Conservation (phyloP, 1,140 invertebrate species). For the Rhopalosiphum maidis region DNA sequence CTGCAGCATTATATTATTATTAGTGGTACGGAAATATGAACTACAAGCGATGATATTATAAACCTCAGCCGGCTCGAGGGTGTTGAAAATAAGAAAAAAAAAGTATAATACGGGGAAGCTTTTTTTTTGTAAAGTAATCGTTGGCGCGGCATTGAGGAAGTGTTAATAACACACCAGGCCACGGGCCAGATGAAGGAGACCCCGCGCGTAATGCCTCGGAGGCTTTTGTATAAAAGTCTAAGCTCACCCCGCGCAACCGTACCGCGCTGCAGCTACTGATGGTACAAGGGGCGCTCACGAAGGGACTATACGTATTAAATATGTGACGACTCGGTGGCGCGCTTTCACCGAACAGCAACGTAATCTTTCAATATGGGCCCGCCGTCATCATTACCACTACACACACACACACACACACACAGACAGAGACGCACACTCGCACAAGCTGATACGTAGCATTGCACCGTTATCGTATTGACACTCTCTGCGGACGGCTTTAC, state of each 20-base stretch:
- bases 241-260: neutral
- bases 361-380: constrained; percentile 51
- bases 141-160: neutral
- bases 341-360: constrained; percentile 39
- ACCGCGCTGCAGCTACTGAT: neutral
- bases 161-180: constrained; percentile 19
- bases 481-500: constrained; percentile 41
- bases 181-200: neutral
- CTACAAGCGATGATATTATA: constrained; percentile 5
- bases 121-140: constrained; percentile 10
- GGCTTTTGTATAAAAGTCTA: constrained; percentile 41
- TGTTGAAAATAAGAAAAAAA: constrained; percentile 22
- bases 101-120: neutral
- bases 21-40: neutral
- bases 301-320: constrained; percentile 43
- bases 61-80: neutral
- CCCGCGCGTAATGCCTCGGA: neutral
- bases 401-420: too few relatives aligned
- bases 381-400: neutral
- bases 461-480: constrained; percentile 40
- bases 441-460: neutral
- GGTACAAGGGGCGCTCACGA: neutral
- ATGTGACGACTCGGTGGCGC: constrained; percentile 33
- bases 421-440: neutral
- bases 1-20: neutral